These are phyloP conservation scores for Drosophila lutescens DNA, from an alignment of 2,888 invertebrate genomes.

Conservation along the genomic window DNA sequence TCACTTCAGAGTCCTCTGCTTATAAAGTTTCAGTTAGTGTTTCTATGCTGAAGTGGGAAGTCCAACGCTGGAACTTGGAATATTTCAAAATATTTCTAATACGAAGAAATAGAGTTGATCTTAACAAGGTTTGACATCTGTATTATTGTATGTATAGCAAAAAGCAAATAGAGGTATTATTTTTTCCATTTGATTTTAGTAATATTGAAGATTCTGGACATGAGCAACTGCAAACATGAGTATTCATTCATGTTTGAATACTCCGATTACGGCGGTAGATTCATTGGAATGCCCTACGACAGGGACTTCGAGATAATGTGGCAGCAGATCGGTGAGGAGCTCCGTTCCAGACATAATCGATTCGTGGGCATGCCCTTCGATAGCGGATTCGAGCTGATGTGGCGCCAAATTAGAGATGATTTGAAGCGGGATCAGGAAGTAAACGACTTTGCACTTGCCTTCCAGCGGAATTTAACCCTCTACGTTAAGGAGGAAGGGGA, in stretches of 20 bases:
- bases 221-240: slow-evolving; percentile 53
- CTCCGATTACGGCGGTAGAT: slow-evolving; percentile 19
- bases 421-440: slow-evolving; percentile 2
- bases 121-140: too few relatives aligned
- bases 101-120: too few relatives aligned
- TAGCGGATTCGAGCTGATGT: slow-evolving; percentile 2
- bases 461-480: slow-evolving; percentile 7
- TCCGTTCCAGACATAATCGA: slow-evolving; percentile 6
- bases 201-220: not conserved
- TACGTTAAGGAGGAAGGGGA: slow-evolving; percentile 4
- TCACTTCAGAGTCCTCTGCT: not conserved
- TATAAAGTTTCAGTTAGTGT: not conserved
- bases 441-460: slow-evolving; percentile 13
- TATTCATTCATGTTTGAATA: slow-evolving; percentile 50
- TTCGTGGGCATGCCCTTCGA: slow-evolving; percentile 6
- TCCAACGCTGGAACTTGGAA: not conserved
- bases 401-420: slow-evolving; percentile 1
- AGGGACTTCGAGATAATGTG: slow-evolving; percentile 64
- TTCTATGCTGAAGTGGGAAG: not conserved
- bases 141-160: not conserved
- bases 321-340: slow-evolving; percentile 52
- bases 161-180: not conserved
- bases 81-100: too few relatives aligned
- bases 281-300: slow-evolving; percentile 43
- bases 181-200: not conserved